Base-by-base conservation (phyloP, 2,888 invertebrate species). In the Scaptomyza tumidula region DNA sequence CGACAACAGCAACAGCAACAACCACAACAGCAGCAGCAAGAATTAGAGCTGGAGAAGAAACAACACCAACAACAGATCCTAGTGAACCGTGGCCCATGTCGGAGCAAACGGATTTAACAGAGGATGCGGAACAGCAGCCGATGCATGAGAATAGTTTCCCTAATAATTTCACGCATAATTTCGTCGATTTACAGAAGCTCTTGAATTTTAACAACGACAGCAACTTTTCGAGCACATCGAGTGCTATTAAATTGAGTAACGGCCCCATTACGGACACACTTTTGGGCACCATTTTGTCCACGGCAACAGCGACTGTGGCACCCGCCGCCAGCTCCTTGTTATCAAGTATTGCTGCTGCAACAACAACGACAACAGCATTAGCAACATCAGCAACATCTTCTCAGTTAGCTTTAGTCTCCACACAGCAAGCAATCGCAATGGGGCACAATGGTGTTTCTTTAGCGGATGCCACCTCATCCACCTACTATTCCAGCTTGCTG, bases 111-210 rank as follows among this genome's bases (percentile, higher is more conserved):
- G 60, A 75, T 44, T 44, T 63, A 45, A 16, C 65, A 49, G 56
- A 65, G 53, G 74, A 77, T 39, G 53, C 35, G 45, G 74, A 41
- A 41, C 41, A 41, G 16, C 41, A 39, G 14, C 39, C n/a, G n/a
- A 7, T 11, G 19, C 33, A 33, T 10, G 9, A 7, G 13, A 9
- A 53, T 46, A 69, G 60, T 54, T 24, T 24, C 24, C 66, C 77
- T 49, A 86, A 86, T 87, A 85, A 89, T 84, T 89, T 82, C 75
- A 88, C 87, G 80, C 89, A 87, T 78, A 85, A 88, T 88, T 78
- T 89, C 76, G 70, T 72, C 59, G 88, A 88, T 73, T 84, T 89
- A 64, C 86, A 86, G 68, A 89, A 81, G 63, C 74, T 89, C 72
- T 78, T 81, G 79, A 86, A 78, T 70, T 75, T 81, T 69, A 88